A percentile compares a stretch with the other conserved stretches of the same genome.
Evolutionary conservation across 2,888 invertebrate species (phyloP).

Genomic region (Melieria omissa): DNA sequence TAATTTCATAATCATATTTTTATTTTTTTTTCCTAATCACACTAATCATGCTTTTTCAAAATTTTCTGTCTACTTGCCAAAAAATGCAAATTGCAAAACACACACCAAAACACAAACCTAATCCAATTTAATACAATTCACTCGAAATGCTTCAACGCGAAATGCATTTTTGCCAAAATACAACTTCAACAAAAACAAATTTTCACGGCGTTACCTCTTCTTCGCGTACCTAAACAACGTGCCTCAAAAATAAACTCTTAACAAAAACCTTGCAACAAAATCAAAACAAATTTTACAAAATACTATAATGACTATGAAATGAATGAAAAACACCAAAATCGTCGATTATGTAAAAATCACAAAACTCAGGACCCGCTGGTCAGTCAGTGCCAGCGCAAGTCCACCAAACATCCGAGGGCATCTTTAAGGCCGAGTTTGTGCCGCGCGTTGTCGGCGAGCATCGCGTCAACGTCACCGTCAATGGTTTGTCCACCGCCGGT

Average conservation of each 20-base stretch:
- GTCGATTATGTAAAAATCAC: conserved; percentile 39
- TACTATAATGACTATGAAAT: conserved; percentile 38
- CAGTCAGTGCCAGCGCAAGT: conserved; percentile 91
- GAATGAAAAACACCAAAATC: conserved; percentile 39
- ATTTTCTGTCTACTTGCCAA: conserved; percentile 50
- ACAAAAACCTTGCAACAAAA: conserved; percentile 37
- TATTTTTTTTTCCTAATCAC: conserved; percentile 28
- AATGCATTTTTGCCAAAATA: conserved; percentile 12
- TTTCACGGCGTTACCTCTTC: conserved; percentile 40
- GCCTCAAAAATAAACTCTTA: conserved; percentile 18
- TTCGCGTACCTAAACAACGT: conserved; percentile 30
- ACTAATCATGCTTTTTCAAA: conserved; percentile 57
- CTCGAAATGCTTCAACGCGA: conserved; percentile 21
- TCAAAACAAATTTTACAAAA: conserved; percentile 30
- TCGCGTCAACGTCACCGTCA: conserved; percentile 86
- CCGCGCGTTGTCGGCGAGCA: conserved; percentile 93
- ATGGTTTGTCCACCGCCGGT: conserved; percentile 84
- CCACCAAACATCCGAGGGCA: conserved; percentile 82
- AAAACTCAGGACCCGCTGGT: conserved; percentile 83
- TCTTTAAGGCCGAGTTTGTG: conserved; percentile 90
- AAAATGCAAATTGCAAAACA: conserved; percentile 28
- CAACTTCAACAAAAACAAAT: conserved; percentile 46
- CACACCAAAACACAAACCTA: conserved; percentile 10
- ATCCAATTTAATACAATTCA: conserved; percentile 13
- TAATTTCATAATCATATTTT: conserved; percentile 16